phyloP scores from a whole-genome alignment of 1,140 invertebrate species.

The Myzus persicae region DNA sequence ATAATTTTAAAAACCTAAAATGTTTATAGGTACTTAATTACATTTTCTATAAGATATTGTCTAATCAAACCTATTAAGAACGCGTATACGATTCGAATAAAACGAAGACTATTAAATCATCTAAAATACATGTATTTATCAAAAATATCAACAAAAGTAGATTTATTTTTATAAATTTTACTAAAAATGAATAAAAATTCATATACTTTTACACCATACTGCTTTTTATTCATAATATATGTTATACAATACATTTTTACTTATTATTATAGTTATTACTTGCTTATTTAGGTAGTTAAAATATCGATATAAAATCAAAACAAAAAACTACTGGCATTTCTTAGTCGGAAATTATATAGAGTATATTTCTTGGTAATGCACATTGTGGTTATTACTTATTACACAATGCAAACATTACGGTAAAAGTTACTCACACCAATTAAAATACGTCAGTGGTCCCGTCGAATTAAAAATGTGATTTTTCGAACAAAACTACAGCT shows the following conservation, averaged over 20 bases:
- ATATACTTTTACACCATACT: neutral
- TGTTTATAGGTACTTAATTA: neutral
- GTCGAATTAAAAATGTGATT: slow-evolving; percentile 52
- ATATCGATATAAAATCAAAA: neutral
- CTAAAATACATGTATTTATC: neutral
- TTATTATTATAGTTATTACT: neutral
- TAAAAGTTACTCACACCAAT: neutral
- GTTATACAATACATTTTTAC: neutral
- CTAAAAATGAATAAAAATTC: neutral
- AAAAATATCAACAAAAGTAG: neutral
- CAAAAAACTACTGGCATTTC: neutral
- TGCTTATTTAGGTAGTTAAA: neutral
- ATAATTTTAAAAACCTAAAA: neutral
- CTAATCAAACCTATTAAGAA: neutral
- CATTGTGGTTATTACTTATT: neutral
- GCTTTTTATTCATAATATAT: too few species aligned
- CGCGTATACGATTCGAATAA: too few species aligned
- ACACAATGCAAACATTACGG: neutral
- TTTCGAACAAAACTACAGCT: slow-evolving; percentile 34
- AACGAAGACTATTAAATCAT: too few species aligned
- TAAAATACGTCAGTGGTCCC: neutral
- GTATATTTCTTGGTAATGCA: neutral
- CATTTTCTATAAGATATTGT: neutral
- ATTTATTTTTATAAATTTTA: neutral
- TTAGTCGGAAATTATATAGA: neutral